Base-by-base conservation (phyloP, 2,888 invertebrate genomes). In the Andrena praecox region DNA sequence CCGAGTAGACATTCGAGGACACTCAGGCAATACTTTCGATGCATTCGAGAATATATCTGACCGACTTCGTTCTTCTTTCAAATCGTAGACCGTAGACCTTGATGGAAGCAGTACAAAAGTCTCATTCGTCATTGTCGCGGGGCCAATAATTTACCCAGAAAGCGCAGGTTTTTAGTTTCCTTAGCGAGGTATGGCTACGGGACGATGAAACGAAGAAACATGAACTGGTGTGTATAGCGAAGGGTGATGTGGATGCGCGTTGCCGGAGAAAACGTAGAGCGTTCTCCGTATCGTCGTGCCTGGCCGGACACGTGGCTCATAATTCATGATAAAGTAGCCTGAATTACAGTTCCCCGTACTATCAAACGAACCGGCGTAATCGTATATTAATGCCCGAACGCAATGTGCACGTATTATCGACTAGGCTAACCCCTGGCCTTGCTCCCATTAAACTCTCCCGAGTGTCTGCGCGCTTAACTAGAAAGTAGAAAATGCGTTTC, bases 251-350 rank as follows among this genome's bases (percentile, higher is more conserved):
- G 6, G 29, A 63, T 69, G 48, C 54, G 16, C 48, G 42, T 74
- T 42, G 42, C 42, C 52, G 33, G 8, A 68, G 62, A 68, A 71
- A 62, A 63, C 73, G 42, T 52, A 20, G 64, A 27, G 27, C n/a
- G 29, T 7, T 50, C 27, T 20, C 10, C 54, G 70, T 73, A 71
- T 77, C 69, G 70, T 66, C 20, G 56, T 74, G 59, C 56, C 29
- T 27, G 59, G 68, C 62, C 52, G 64, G 74, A 76, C 76, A 77
- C 74, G 75, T 80, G 80, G 79, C 84, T 86, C 89, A 84, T 89
- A 90, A 90, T 86, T 89, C 87, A 87, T 75, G 87, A 89, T 89
- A 89, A 89, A 90, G 85, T 82, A 88, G 87, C 84, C 75, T 75
- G 85, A 84, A 81, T 75, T 80, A 67, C 79, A 74, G 77, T 79